Evolutionary conservation across 2,113 vertebrate genomes (phyloP), one percentile per base, ranked within the genome.

Genomic region (Archocentrus centrarchus): DNA sequence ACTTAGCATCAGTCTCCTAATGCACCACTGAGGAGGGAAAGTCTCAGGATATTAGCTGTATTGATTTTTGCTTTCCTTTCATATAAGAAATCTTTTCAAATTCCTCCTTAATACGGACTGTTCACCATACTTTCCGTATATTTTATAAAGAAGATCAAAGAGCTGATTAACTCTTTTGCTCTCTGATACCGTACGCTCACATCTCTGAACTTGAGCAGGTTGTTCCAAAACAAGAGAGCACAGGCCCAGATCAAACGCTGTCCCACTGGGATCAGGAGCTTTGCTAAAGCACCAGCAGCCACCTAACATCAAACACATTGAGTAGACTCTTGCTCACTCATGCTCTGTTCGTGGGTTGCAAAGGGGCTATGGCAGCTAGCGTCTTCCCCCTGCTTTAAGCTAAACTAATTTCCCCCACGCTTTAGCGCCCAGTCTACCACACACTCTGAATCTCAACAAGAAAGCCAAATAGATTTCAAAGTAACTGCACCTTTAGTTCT

Each of bases 161-260:
- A 62, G 37, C 79, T 92, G 89, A 94, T 94, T 91, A 92, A 79
- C 90, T 92, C 88, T 93, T 94, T 93, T 91, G 91, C 93, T 88
- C 82, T 86, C 47, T 84, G 83, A 82, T 89, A 83, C 53, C 18
- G 41, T 39, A 76, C 41, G 15, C 88, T 92, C 89, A 85, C 77
- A 91, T 90, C 88, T 90, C 86, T 91, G 91, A 93, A 94, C 89
- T 85, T 87, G 62, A 92, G 90, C 88, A 92, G 84, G 91, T 91
- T 94, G 90, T 92, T 93, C 82, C 83, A 78, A 81, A 90, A 85
- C 91, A 73, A 73, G 90, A 90, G 94, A 91, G 90, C 82, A 55
- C 75, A 60, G 91, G 86, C 91, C 90, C 79, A 83, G 90, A 94
- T 94, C 94, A 95, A 95, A 95, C 93, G n/a, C 77, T 8, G 83